Evolutionary conservation across 2,888 invertebrate species (phyloP), one percentile per base, ranked within the genome.

Genomic region (Drosophila falleni): DNA sequence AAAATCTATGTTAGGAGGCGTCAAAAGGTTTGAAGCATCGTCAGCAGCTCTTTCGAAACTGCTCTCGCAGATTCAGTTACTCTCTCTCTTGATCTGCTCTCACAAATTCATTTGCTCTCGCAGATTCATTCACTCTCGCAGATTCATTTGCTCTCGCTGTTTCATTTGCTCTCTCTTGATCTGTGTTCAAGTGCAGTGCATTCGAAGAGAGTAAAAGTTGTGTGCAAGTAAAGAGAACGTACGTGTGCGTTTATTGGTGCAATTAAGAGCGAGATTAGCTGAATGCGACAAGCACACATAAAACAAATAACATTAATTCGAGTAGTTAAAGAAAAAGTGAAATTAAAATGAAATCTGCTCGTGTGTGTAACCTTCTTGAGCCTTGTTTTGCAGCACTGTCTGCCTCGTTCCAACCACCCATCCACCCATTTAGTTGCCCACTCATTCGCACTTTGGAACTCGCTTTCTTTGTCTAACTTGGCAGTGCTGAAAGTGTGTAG

Each of bases 231-330:
- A 39, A 55, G 42, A 44, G 42, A 55, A 15, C 33, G 33, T 15
- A 33, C 19, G 33, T 42, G 31, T 55, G 33, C 50, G 50, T 50
- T 50, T 50, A 35, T 35, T 50, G n/a, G 23, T 35, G n/a, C 35
- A 35, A 44, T 44, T 56, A 35, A 23, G 33, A 19, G 44, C 31
- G 15, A 26, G 33, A 44, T 42, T 44, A 42, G 42, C 6, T 6
- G 42, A 19, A 1, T 1, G 9, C 6, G 10, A 39, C 26, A 41
- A 11, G 4, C 39, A 54, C n/a, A 55, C 31, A 59, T 67, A 55
- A 75, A 64, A 59, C 63, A 72, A 70, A 80, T 72, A 69, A 74
- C 75, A 79, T 71, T 79, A 78, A 80, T 72, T n/a, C n/a, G n/a
- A 37, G n/a, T 13, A 72, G 69, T 80, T 80, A 80, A 80, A 65